Conservation (phyloP, 2,888 invertebrate species). For the Cabera pusaria region DNA sequence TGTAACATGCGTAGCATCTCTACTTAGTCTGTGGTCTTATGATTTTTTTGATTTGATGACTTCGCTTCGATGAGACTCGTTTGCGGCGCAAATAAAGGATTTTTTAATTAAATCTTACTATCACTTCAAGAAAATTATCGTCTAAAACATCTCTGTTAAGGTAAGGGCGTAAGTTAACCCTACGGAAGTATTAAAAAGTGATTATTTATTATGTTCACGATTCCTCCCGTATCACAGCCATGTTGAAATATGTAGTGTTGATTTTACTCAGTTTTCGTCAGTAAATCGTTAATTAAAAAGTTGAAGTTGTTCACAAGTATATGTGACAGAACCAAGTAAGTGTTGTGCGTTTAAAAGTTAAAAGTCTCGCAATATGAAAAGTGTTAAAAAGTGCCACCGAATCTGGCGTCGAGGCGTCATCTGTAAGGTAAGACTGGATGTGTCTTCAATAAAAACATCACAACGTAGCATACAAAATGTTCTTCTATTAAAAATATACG, state of each 20-base stretch:
- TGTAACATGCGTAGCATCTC: too few relatives aligned
- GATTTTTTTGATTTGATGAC: too few relatives aligned
- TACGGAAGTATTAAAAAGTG: constrained; percentile 77
- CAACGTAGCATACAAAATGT: constrained; percentile 61
- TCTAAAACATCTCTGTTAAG: constrained; percentile 78
- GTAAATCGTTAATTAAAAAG: constrained; percentile 74
- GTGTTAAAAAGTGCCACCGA: constrained; percentile 81
- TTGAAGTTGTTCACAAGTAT: constrained; percentile 78
- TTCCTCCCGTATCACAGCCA: constrained; percentile 82
- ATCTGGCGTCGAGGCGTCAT: constrained; percentile 79
- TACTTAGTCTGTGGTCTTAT: too few relatives aligned
- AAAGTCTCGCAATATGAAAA: constrained; percentile 80
- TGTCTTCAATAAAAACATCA: constrained; percentile 80
- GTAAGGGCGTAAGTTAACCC: constrained; percentile 82
- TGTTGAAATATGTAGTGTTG: constrained; percentile 80
- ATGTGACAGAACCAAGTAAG: constrained; percentile 81
- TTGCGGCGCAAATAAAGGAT: constrained; percentile 73
- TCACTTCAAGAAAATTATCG: constrained; percentile 75
- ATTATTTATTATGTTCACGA: constrained; percentile 81
- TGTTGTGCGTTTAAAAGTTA: constrained; percentile 79
- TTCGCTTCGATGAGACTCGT: constrained; percentile 66
- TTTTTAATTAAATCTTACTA: constrained; percentile 57
- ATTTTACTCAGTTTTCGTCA: constrained; percentile 78
- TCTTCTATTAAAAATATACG: too few relatives aligned
- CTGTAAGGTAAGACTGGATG: constrained; percentile 82